Evolutionary conservation across 2,888 invertebrate species (phyloP).

Genomic region (Acanthosepion esculentum): DNA sequence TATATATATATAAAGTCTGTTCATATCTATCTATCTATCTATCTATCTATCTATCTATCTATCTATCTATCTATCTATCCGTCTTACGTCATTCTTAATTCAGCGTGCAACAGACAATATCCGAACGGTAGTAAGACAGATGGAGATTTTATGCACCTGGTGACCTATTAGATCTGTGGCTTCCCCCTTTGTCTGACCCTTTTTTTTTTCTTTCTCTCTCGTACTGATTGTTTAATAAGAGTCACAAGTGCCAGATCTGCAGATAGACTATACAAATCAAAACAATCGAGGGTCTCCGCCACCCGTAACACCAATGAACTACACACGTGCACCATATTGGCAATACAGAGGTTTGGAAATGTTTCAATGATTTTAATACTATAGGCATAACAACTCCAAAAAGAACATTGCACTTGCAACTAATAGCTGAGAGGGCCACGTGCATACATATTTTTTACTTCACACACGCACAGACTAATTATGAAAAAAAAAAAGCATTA

Average conservation of each 20-base stretch:
- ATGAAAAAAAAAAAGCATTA: too few relatives aligned
- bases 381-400: too few relatives aligned
- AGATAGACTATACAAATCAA: not conserved
- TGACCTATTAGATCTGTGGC: not conserved
- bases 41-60: not conserved
- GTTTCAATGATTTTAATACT: too few relatives aligned
- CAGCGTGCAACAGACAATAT: not conserved
- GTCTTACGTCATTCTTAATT: not conserved
- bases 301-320: not conserved
- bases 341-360: too few relatives aligned
- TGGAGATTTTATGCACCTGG: not conserved
- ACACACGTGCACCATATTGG: not conserved
- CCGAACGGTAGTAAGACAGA: slow-evolving; percentile 18
- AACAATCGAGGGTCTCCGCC: not conserved
- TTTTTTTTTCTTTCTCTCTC: not conserved
- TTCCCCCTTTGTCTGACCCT: slow-evolving; percentile 7
- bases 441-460: too few relatives aligned
- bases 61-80: not conserved
- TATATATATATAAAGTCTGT: too few relatives aligned
- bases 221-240: not conserved
- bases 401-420: too few relatives aligned
- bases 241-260: not conserved
- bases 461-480: too few relatives aligned
- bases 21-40: too few relatives aligned
- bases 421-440: too few relatives aligned